Evolutionary conservation across 2,113 vertebrate species (phyloP).

Genomic region (Cebus imitator): DNA sequence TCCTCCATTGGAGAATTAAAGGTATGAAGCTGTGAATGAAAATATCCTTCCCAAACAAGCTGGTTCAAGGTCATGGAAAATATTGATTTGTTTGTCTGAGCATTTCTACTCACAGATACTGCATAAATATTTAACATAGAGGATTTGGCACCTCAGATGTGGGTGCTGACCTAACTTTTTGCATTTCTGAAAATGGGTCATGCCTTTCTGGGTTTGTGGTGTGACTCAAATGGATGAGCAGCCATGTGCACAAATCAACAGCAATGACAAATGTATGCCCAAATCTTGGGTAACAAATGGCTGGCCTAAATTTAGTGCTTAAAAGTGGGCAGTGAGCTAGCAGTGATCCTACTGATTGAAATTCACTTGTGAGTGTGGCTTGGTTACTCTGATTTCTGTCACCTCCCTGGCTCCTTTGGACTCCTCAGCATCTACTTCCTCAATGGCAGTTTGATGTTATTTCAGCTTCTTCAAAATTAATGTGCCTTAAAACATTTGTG

Average conservation of each 20-base stretch:
- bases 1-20: conserved; percentile 97
- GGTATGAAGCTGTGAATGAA: conserved; percentile 83
- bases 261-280: conserved; percentile 47
- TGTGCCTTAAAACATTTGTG: not conserved
- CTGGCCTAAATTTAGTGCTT: conserved; percentile 52
- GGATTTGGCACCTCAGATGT: conserved; percentile 65
- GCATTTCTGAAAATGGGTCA: conserved; percentile 75
- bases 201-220: conserved; percentile 64
- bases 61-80: conserved; percentile 66
- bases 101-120: conserved; percentile 64
- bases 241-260: conserved; percentile 20
- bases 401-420: not conserved
- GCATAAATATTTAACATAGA: conserved; percentile 72
- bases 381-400: not conserved
- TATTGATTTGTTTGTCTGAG: conserved; percentile 63
- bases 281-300: not conserved
- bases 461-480: conserved; percentile 19
- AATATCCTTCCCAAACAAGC: conserved; percentile 49
- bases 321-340: not conserved
- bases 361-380: not conserved
- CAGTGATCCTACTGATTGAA: not conserved
- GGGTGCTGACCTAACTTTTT: conserved; percentile 74
- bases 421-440: not conserved
- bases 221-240: conserved; percentile 74
- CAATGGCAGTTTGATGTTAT: not conserved